Conservation (phyloP, 2,113 vertebrate species). For the Hiodon tergisus region DNA sequence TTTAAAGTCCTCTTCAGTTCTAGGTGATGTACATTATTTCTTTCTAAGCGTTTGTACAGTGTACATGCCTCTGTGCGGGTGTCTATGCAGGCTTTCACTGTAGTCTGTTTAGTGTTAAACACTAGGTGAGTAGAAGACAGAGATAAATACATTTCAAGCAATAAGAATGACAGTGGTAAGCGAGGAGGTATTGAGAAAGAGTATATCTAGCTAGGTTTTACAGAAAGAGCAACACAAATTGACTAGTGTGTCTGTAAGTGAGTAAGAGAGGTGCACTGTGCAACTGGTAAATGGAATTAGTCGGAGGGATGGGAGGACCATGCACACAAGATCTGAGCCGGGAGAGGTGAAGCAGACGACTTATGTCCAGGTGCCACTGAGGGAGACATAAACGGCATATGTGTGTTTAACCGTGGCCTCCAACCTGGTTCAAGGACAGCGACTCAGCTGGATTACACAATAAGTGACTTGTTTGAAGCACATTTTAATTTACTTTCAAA, state of each 20-base stretch:
- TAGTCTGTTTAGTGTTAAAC: conserved; percentile 58
- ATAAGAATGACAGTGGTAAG: conserved; percentile 38
- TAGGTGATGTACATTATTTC: not conserved
- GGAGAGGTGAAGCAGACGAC: not conserved
- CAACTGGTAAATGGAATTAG: not conserved
- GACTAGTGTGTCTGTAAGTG: conserved; percentile 23
- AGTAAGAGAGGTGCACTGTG: not conserved
- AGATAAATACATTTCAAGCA: conserved; percentile 52
- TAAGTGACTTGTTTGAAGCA: too few species aligned
- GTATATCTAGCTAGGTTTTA: too few species aligned
- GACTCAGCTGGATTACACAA: too few species aligned
- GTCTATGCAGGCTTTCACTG: conserved; percentile 57
- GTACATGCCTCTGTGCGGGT: not conserved
- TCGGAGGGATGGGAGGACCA: not conserved
- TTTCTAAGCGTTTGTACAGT: not conserved
- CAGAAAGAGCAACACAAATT: conserved; percentile 28
- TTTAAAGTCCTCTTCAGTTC: not conserved
- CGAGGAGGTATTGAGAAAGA: conserved; percentile 27
- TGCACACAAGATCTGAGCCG: not conserved
- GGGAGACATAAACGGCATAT: too few species aligned
- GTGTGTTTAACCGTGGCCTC: not conserved
- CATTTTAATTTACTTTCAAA: too few species aligned
- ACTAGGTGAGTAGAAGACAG: conserved; percentile 57
- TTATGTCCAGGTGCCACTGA: too few species aligned
- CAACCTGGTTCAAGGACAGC: not conserved